Evolutionary conservation across 2,797 vertebrate species (phyloP).

Genomic region (Remorina albescens): DNA sequence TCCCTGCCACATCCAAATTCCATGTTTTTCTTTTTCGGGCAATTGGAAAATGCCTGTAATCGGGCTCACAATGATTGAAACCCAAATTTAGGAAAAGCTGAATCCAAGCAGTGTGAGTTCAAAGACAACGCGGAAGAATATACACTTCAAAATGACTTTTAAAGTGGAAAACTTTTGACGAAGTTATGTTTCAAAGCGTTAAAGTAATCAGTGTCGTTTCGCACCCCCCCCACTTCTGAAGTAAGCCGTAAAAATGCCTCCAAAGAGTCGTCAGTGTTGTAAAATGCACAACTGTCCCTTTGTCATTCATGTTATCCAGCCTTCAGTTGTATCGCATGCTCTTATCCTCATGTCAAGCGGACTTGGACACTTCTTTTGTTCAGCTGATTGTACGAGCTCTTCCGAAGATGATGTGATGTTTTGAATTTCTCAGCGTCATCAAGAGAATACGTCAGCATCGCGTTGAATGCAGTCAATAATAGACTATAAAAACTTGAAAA

Average conservation of each 20-base stretch:
- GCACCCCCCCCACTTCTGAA: not conserved
- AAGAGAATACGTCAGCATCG: not conserved
- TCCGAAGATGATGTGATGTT: too few species aligned
- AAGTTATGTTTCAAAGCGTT: not conserved
- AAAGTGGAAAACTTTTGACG: not conserved
- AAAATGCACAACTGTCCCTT: constrained; percentile 6
- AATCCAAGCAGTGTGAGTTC: too few species aligned
- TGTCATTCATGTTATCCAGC: not conserved
- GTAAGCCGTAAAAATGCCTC: not conserved
- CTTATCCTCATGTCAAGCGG: not conserved
- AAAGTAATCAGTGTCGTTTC: not conserved
- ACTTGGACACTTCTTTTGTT: not conserved
- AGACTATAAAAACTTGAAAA: not conserved
- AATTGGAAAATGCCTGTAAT: too few species aligned
- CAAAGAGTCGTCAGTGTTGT: constrained; percentile 3
- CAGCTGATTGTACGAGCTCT: too few species aligned
- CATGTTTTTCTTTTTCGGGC: too few species aligned
- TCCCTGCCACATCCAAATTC: too few species aligned
- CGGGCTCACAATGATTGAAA: too few species aligned
- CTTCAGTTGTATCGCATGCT: too few species aligned
- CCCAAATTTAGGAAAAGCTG: too few species aligned
- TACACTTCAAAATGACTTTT: not conserved
- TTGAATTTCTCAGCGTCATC: not conserved
- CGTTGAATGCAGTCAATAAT: not conserved
- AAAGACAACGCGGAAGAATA: too few species aligned